phyloP scores from a whole-genome alignment of 2,797 vertebrate species.

The Xenentodon cancila region DNA sequence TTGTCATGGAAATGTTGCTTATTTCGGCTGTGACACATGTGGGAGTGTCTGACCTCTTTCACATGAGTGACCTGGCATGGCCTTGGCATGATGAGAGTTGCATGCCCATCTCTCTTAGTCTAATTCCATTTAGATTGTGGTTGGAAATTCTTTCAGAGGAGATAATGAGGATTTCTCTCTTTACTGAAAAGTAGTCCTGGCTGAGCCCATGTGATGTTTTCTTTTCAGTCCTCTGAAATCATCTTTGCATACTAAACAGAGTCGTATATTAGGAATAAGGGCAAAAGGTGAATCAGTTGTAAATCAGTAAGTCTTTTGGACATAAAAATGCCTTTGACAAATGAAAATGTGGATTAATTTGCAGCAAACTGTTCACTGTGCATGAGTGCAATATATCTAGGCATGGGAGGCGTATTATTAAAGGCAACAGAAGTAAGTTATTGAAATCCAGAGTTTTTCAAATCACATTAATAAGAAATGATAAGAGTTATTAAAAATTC shows the following conservation, averaged over 20 bases:
- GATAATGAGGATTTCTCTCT: slow-evolving; percentile 16
- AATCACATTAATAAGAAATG: slow-evolving; percentile 68
- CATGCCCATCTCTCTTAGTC: slow-evolving; percentile 31
- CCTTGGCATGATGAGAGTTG: slow-evolving; percentile 54
- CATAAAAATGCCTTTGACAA: slow-evolving; percentile 13
- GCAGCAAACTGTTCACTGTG: slow-evolving; percentile 28
- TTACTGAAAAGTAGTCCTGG: slow-evolving; percentile 16
- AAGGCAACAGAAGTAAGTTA: slow-evolving; percentile 63
- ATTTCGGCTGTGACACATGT: slow-evolving; percentile 53
- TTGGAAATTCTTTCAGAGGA: slow-evolving; percentile 29
- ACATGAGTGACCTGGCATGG: slow-evolving; percentile 64
- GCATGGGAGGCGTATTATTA: slow-evolving; percentile 44
- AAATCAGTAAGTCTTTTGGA: slow-evolving; percentile 27
- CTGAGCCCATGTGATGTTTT: slow-evolving; percentile 6
- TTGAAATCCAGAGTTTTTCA: slow-evolving; percentile 60
- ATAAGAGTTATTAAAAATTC: slow-evolving; percentile 69
- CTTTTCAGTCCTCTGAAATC: slow-evolving; percentile 16
- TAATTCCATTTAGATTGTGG: slow-evolving; percentile 24
- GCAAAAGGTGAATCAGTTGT: slow-evolving; percentile 8
- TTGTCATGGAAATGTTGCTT: slow-evolving; percentile 42
- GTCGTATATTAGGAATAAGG: neutral
- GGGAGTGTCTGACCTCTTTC: slow-evolving; percentile 64
- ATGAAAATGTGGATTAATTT: slow-evolving; percentile 40
- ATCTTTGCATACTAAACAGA: slow-evolving; percentile 11
- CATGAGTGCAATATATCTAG: slow-evolving; percentile 45